Evolutionary conservation across 2,113 vertebrate species (phyloP), one percentile per base, ranked within the genome.

Genomic region (Pachycephala philippinensis): DNA sequence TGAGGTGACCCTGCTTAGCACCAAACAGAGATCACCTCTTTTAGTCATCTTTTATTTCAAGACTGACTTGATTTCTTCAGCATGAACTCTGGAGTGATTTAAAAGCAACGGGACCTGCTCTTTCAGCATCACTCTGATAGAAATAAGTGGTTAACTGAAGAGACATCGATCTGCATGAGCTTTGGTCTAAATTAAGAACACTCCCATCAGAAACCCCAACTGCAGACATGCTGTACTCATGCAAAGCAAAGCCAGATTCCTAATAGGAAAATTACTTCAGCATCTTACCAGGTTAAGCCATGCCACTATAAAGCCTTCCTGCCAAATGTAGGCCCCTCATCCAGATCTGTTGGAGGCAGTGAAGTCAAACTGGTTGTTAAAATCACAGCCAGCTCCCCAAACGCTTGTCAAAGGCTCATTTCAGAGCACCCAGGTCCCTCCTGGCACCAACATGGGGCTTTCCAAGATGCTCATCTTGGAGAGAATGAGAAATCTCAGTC

Each of bases 131-230:
- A 18, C 69, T 80, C 75, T 2, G 2, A 63, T 50, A 84, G 59
- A 85, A 94, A 42, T 66, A 66, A 90, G 72, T 37, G 47, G 63
- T 86, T 93, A 90, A 94, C 63, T 66, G 54, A 14, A 77, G 85
- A 86, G 79, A 40, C 80, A 87, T 87, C 0, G 17, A 90, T 93
- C 83, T 84, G 68, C 85, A 45, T 75, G 79, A 90, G 84, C 64
- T 85, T 86, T 5, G 1, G 47, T 92, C 88, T 96, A 96, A 96
- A 96, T 96, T 92, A 95, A 86, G 88, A 95, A 84, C 85, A 65
- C 40, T 92, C 88, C 64, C 79, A 78, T 93, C 85, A 96, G 68
- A 92, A 93, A 91, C 47, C 82, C 83, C 90, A 78, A 90, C 89
- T 57, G 85, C 64, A 95, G 76, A 60, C 60, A 42, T 24, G 35